Base-by-base conservation (phyloP, 2,113 vertebrate species). In the Siniperca knerii region DNA sequence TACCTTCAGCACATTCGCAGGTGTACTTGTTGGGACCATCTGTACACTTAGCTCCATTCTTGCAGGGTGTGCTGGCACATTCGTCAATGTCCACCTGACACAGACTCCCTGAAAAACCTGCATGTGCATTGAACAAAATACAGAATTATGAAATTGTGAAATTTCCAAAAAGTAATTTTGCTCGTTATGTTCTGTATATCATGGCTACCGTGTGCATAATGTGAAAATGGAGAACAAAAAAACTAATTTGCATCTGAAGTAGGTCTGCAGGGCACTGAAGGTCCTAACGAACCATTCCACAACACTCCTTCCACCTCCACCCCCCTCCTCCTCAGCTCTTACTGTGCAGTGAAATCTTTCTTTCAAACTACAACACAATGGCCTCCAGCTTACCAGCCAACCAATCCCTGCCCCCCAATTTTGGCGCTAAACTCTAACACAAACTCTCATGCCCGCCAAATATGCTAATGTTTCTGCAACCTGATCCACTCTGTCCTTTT, bases 81-180 rank as follows among this genome's bases (percentile, higher is more conserved):
- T 99, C 98, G 0, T 99, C 98, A 42, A 98, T 96, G 11, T 99
- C 98, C 0, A 97, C 95, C 93, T 99, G 98, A 90, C 98, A 99
- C 52, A 98, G 92, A 90, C 89, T 96, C 25, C 98, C 98, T 0
- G 96, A 97, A 94, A 99, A 99, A 75, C 98, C 98, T 99, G 91
- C 23, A 74, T 23, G 61, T 65, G 58, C 48, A 69, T 76, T n/a
- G 10, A 52, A 46, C 12, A 85, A 76, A 58, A 79, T 8, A 29
- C 0, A 82, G 5, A 75, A 46, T 74, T 73, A n/a, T n/a, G n/a
- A n/a, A n/a, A n/a, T n/a, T 33, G 29, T 42, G 23, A 57, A 25
- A 50, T n/a, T 37, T 13, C 15, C 10, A 1, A 20, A 37, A 25
- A 8, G 29, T 15, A 11, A 35, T 21, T 1, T 42, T 2, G 23